These are phyloP conservation scores for Mimumesa dahlbomi DNA, from an alignment of 2,888 invertebrate species.

Conservation along the genomic window DNA sequence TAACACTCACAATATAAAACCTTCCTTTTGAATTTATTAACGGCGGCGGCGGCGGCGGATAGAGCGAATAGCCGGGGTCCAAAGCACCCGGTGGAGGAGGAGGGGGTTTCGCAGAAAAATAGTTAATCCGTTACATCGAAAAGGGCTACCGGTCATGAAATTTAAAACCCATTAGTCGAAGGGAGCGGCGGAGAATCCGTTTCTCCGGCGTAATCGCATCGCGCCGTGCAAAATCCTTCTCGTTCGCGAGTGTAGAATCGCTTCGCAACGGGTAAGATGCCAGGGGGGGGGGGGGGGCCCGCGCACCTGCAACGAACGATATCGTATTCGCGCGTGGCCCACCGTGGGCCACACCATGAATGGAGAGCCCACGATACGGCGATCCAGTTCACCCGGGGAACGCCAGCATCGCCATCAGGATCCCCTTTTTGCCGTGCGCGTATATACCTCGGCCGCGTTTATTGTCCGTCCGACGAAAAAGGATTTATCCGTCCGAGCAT, in stretches of 20 bases:
- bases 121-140: background rate
- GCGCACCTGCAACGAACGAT: conserved; percentile 62
- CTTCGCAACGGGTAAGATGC: no score
- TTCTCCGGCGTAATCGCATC: conserved; percentile 32
- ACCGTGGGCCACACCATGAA: conserved; percentile 58
- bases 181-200: background rate
- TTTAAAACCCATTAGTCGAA: conserved; percentile 1
- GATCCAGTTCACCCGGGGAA: conserved; percentile 61
- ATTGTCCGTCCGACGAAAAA: conserved; percentile 72
- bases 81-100: no score
- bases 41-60: no score
- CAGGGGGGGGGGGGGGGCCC: no score
- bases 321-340: conserved; percentile 67
- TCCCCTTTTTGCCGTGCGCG: conserved; percentile 53
- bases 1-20: no score
- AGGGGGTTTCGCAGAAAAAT: no score
- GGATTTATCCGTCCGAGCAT: conserved; percentile 41
- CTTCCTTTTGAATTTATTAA: no score
- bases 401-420: conserved; percentile 41
- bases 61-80: no score
- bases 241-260: conserved; percentile 24
- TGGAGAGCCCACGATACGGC: conserved; percentile 48
- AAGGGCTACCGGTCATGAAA: conserved; percentile 6
- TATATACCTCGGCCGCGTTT: conserved; percentile 50
- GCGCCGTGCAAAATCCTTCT: conserved; percentile 37